Evolutionary conservation across 2,113 vertebrate species (phyloP).

Genomic region (Sceloporus undulatus): DNA sequence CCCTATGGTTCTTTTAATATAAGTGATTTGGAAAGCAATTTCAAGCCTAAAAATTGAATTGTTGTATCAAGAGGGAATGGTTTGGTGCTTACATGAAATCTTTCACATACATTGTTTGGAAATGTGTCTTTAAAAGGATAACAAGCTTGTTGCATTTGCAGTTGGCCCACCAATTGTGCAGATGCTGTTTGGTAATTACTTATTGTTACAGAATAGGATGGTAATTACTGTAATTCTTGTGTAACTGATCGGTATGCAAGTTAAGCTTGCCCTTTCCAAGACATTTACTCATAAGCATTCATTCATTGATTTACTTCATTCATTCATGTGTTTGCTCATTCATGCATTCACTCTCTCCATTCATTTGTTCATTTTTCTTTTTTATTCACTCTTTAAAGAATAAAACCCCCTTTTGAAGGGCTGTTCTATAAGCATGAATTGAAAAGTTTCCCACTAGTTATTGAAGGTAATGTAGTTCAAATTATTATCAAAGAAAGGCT

Average conservation of each 20-base stretch:
- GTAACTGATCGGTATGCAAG: background rate
- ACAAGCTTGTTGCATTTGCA: constrained; percentile 20
- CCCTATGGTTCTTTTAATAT: background rate
- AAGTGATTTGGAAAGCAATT: background rate
- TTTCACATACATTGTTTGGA: constrained; percentile 1
- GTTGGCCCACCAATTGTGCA: rapidly evolving
- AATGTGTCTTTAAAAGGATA: constrained; percentile 1
- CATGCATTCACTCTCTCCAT: background rate
- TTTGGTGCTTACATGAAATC: background rate
- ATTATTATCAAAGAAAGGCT: constrained; percentile 6
- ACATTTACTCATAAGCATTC: background rate
- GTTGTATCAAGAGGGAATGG: background rate
- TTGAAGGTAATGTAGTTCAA: background rate
- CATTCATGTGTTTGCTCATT: constrained; percentile 6
- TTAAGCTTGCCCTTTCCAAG: constrained; percentile 17
- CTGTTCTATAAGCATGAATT: background rate
- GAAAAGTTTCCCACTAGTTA: constrained; percentile 2
- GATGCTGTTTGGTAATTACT: background rate
- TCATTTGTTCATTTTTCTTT: background rate
- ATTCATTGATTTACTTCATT: background rate
- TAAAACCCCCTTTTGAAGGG: constrained; percentile 8
- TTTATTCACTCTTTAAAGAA: constrained; percentile 13
- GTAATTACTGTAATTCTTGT: background rate
- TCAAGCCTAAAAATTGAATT: background rate
- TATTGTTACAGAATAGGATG: background rate